phyloP scores from a whole-genome alignment of 1,140 invertebrate genomes.

The Pogonognathellus flavescens region DNA sequence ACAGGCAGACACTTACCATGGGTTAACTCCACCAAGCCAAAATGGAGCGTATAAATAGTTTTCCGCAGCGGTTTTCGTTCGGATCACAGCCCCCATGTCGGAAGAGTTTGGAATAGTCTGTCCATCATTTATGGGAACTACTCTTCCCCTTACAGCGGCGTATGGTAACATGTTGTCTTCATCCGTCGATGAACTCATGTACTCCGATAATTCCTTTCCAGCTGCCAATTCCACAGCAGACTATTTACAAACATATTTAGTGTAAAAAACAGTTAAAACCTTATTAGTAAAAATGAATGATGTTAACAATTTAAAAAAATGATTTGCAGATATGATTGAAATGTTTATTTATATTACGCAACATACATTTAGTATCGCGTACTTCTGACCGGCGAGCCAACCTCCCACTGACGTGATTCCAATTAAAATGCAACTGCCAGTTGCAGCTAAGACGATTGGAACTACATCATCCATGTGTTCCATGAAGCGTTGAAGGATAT shows the following conservation, averaged over 20 bases:
- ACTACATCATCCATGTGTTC: too few species aligned
- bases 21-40: neutral
- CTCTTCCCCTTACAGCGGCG: neutral
- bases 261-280: neutral
- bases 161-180: neutral
- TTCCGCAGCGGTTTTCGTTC: neutral
- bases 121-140: neutral
- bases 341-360: too few species aligned
- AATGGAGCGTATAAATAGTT: neutral
- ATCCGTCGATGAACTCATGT: neutral
- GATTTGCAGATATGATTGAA: too few species aligned
- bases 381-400: too few species aligned
- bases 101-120: neutral
- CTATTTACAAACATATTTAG: neutral
- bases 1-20: neutral
- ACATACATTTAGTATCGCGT: too few species aligned
- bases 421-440: too few species aligned
- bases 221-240: neutral
- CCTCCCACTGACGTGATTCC: too few species aligned
- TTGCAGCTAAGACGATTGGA: too few species aligned
- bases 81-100: neutral
- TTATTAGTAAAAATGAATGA: too few species aligned
- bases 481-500: too few species aligned
- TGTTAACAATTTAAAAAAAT: too few species aligned
- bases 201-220: neutral